Evolutionary conservation across 2,797 vertebrate species (phyloP).

Genomic region (Bothrops alternatus): DNA sequence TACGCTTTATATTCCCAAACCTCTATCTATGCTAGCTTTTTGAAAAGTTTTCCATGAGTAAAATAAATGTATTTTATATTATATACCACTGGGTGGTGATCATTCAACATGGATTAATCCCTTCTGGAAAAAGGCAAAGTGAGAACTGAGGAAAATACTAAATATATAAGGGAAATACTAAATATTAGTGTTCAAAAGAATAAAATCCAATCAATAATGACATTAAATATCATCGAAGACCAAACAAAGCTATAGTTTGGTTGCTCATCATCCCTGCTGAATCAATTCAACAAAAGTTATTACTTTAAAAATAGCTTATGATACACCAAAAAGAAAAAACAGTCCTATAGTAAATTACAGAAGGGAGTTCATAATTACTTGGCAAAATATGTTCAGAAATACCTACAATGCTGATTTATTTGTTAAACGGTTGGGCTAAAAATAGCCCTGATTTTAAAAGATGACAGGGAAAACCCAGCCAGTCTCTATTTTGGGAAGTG

Average conservation of each 20-base stretch:
- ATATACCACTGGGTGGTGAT: constrained; percentile 58
- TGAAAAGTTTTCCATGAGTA: background rate
- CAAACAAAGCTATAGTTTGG: background rate
- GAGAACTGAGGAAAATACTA: background rate
- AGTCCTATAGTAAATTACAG: background rate
- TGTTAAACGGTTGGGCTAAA: background rate
- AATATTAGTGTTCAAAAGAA: background rate
- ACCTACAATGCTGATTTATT: background rate
- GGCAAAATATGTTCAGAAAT: background rate
- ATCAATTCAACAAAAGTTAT: background rate
- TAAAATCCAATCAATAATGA: background rate
- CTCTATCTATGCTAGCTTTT: background rate
- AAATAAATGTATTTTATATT: rapidly evolving
- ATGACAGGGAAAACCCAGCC: background rate
- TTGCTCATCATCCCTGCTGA: background rate
- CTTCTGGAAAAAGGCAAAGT: background rate
- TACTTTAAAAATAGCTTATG: background rate
- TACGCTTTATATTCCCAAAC: background rate
- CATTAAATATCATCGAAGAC: background rate
- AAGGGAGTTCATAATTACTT: background rate
- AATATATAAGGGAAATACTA: background rate
- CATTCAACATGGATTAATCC: constrained; percentile 45
- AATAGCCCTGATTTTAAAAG: background rate
- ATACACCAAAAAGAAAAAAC: background rate
- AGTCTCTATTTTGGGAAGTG: background rate